Base-by-base conservation (phyloP, 2,888 invertebrate species). In the Melanostoma mellinum region DNA sequence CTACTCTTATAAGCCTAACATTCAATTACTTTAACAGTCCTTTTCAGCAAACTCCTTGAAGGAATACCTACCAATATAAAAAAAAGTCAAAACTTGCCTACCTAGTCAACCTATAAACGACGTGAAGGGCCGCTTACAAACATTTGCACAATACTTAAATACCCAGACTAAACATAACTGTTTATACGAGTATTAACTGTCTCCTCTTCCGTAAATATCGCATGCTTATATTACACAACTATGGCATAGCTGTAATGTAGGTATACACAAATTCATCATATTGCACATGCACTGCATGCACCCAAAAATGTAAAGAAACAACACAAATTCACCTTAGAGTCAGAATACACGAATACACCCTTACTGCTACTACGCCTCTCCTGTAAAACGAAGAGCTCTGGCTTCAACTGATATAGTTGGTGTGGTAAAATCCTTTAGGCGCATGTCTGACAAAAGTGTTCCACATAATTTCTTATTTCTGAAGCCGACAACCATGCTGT, bases 381-480 rank as follows among this genome's bases (percentile, higher is more conserved):
- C 42, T 8, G 36, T 36, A 32, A 8, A 48, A 2, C 0, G 48
- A n/a, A 36, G 48, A 32, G 44, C 9, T 5, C 20, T 10, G 6
- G 48, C 73, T 73, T 38, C 50, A 69, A 40, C 30, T 44, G 3
- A 6, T 4, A 38, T n/a, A 4, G 30, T 58, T 9, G 63, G 20
- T 20, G 20, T 78, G 67, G 69, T 69, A 44, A 48, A 58, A 53
- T 69, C n/a, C 32, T 42, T 65, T 6, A 30, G 35, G 84, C 84
- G 84, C 84, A 84, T 84, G 84, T 56, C 78, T 67, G 63, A 38
- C 60, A 71, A 72, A 78, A 50, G 55, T 79, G 84, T 79, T 84
- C 84, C 60, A 84, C 50, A 78, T 84, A 84, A 50, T 71, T 84
- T 69, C 60, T 84, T 79, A 50, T 71, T 84, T 69, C 60, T 78